Evolutionary conservation across 2,888 invertebrate species (phyloP).

Genomic region (Helleia helle): DNA sequence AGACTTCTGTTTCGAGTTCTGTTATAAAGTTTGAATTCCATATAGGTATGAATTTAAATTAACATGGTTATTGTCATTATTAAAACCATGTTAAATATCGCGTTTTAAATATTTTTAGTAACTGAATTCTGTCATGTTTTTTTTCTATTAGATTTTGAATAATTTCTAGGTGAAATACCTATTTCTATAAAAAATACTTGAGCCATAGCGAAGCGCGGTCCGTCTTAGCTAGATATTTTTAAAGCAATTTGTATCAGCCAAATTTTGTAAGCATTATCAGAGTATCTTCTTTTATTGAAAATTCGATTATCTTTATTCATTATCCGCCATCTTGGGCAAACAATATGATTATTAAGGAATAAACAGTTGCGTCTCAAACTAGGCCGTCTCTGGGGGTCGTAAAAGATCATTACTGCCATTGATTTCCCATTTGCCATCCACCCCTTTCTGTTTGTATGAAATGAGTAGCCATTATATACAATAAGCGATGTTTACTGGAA

Average conservation of each 20-base stretch:
- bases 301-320: background rate
- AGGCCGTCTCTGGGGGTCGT: background rate
- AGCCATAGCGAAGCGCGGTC: too few relatives aligned
- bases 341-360: background rate
- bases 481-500: background rate
- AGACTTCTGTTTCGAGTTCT: too few relatives aligned
- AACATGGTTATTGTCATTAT: too few relatives aligned
- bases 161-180: too few relatives aligned
- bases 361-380: background rate
- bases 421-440: slow-evolving; percentile 8
- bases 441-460: background rate
- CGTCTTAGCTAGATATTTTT: too few relatives aligned
- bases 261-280: background rate
- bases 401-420: slow-evolving; percentile 3
- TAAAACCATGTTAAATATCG: too few relatives aligned
- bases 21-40: too few relatives aligned
- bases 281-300: background rate
- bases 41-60: too few relatives aligned
- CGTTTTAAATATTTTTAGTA: too few relatives aligned
- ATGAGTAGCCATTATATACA: background rate
- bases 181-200: too few relatives aligned
- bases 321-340: background rate
- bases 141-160: too few relatives aligned
- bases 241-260: background rate
- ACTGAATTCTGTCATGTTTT: too few relatives aligned